Evolutionary conservation across 2,113 vertebrate species (phyloP), one percentile per base, ranked within the genome.

Genomic region (Paradisaea rubra): DNA sequence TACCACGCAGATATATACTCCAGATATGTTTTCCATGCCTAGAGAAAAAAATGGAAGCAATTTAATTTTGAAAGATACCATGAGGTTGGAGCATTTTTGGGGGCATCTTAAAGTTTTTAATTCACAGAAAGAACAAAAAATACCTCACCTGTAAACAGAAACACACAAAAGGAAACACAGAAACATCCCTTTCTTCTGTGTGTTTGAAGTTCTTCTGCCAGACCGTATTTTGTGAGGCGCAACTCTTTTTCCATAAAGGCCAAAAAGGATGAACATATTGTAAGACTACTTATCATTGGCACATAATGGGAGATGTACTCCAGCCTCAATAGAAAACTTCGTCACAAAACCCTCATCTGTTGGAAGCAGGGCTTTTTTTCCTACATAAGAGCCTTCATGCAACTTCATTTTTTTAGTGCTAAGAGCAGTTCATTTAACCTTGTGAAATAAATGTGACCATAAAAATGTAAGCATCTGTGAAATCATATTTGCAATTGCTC

Each of bases 381-480:
- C 59, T 57, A 28, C 27, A 56, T 41, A 79, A 95, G 85, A 85
- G 65, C 22, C 22, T 79, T 44, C 16, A 69, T 11, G 11, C 8
- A 71, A 69, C 53, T 71, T 92, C 21, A 90, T 80, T 93, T 79
- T 56, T 41, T 64, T 52, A 82, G 19, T 49, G 12, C 9, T 64
- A 89, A 71, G 31, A 95, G 66, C 30, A 93, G 61, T 57, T 86
- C 49, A 76, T 82, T 85, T 95, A 91, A 91, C 87, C 78, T 85
- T 61, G 70, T 82, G 78, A 94, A 91, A 87, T 76, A 93, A 91
- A 94, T 45, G 41, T 44, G 73, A 89, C 68, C 49, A 72, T 76
- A 96, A 89, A 93, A 95, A 68, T 5, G 15, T 64, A 91, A 91
- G 81, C 61, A 76, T 85, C 84, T 94, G 78, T 87, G 93, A 93